Evolutionary conservation across 2,797 vertebrate genomes (phyloP).

Genomic region (Lemur catta): DNA sequence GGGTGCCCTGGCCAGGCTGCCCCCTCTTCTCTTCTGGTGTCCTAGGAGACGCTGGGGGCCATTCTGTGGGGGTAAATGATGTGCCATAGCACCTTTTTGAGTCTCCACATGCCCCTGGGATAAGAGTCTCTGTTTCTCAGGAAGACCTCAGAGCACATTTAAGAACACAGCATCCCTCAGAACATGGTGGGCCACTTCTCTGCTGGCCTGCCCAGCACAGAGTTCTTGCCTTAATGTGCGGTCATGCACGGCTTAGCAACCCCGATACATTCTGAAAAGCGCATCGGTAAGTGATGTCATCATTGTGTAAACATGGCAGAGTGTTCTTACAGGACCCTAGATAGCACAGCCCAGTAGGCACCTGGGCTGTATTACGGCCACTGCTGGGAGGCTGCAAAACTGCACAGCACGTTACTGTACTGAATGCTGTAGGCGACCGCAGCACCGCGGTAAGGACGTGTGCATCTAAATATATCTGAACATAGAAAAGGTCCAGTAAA

Average conservation of each 20-base stretch:
- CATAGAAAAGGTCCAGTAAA: background rate
- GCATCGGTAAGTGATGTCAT: background rate
- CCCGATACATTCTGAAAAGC: background rate
- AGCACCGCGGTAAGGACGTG: background rate
- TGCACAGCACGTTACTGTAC: background rate
- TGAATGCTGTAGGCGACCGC: background rate
- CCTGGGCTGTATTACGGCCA: background rate
- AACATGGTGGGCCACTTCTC: background rate
- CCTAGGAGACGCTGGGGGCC: background rate
- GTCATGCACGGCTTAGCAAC: background rate
- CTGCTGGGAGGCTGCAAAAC: background rate
- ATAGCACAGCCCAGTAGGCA: background rate
- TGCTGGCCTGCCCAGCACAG: background rate
- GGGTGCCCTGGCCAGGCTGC: fast-evolving
- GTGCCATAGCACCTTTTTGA: background rate
- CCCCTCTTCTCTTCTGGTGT: background rate
- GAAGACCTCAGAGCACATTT: background rate
- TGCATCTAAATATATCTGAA: background rate
- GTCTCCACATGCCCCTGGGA: background rate
- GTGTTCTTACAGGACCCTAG: too few species aligned
- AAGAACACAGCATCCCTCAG: background rate
- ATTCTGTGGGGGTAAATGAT: background rate
- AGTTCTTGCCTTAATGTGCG: background rate
- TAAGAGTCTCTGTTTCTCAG: background rate
- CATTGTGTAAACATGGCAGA: background rate